phyloP scores from a whole-genome alignment of 2,888 invertebrate species.

The Pristionchus fissidentatus region DNA sequence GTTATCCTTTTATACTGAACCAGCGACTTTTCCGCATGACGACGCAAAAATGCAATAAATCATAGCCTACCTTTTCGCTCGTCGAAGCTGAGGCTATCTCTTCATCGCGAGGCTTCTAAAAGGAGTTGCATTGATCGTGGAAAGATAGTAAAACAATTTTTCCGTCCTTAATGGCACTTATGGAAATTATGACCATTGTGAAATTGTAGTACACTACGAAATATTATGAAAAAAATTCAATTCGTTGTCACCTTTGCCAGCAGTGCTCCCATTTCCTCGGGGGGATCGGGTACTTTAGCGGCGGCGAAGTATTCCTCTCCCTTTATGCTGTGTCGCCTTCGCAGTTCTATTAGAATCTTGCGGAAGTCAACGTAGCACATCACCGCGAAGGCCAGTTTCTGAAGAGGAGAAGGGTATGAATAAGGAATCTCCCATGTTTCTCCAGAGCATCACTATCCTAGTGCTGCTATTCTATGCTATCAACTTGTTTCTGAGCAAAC shows the following conservation, averaged over 20 bases:
- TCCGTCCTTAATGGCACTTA: no score
- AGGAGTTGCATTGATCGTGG: no score
- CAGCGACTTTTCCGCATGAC: no score
- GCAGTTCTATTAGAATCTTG: conserved; percentile 44
- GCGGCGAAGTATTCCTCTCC: conserved; percentile 44
- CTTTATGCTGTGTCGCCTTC: conserved; percentile 29
- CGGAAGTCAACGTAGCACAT: conserved; percentile 50
- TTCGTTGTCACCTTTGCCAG: conserved; percentile 27
- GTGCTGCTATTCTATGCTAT: no score
- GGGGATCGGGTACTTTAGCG: conserved; percentile 28
- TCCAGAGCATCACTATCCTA: no score
- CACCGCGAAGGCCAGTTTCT: conserved; percentile 50
- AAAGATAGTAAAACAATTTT: no score
- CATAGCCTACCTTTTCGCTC: background rate
- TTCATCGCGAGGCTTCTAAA: background rate
- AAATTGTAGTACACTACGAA: background rate
- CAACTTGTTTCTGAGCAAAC: no score
- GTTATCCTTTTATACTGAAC: no score
- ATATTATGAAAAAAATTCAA: background rate
- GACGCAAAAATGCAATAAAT: background rate
- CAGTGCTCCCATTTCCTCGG: conserved; percentile 36
- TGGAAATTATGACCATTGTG: no score
- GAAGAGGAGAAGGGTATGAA: conserved; percentile 6
- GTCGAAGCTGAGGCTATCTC: background rate
- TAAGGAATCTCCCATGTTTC: conserved; percentile 42